Evolutionary conservation across 1,140 invertebrate genomes (phyloP), one percentile per base, ranked within the genome.

Genomic region (Camponotus pennsylvanicus): DNA sequence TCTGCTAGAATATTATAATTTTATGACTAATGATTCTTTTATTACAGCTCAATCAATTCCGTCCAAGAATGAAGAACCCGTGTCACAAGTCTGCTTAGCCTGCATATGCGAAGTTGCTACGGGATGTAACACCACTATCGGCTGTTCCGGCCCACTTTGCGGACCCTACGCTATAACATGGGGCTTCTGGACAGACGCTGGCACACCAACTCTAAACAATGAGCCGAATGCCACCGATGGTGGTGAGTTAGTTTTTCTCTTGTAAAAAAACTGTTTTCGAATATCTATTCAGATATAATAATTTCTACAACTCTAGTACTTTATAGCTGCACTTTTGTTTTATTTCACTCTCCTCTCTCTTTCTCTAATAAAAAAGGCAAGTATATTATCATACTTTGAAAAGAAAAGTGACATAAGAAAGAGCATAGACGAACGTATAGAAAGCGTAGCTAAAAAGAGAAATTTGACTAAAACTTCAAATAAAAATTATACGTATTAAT

Each of bases 81-180:
- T 90, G 15, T 78, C 89, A 4, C 96, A 97, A 87, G 94, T 96
- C 59, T 98, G 98, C 90, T 94, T 98, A 21, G 98, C 97, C 2
- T 98, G 98, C 92, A 97, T 98, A 84, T 98, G 98, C 93, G 97
- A 98, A 93, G 97, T 97, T 0, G 96, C 97, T 7, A 97, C 97
- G 4, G 97, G 96, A 45, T 98, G 98, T 93, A 97, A 98, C 91
- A 95, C 95, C 15, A 96, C 96, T 0, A 91, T 95, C 1, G 94
- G 92, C n/a, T 98, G 98, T 85, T 94, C 94, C 7, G 97, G 96
- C 1, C 97, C 97, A 42, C 96, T 97, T 52, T 98, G 98, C 88
- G 98, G 98, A 1, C 96, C 98, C 9, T 98, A 98, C 95, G 96
- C 96, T 64, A 98, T 98, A 86, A 98, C 98, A 0, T 98, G 97